Percentiles rank a stretch among this genome's conserved stretches.
phyloP scores from a whole-genome alignment of 2,113 vertebrate species.

The Salvelinus sp. region DNA sequence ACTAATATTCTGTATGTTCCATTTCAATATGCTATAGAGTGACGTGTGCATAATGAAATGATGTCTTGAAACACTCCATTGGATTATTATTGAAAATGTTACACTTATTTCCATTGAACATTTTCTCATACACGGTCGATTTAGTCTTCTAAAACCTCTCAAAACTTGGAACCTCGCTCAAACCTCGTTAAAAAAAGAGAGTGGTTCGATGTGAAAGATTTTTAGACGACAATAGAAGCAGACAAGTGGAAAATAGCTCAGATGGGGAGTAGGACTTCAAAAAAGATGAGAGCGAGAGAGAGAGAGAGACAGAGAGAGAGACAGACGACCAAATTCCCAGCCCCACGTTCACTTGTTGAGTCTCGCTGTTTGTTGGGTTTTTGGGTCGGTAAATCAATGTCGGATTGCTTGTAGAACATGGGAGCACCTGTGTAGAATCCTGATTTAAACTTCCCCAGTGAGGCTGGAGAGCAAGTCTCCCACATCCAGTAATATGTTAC shows the following conservation, averaged over 20 bases:
- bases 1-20: too few relatives aligned
- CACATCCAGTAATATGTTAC: constrained; percentile 14
- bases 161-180: too few relatives aligned
- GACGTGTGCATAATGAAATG: too few relatives aligned
- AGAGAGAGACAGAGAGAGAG: background rate
- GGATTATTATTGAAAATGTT: too few relatives aligned
- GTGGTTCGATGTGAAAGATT: background rate
- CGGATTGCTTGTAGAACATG: constrained; percentile 63
- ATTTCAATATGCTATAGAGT: too few relatives aligned
- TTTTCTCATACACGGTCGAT: too few relatives aligned
- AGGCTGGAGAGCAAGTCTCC: constrained; percentile 14
- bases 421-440: constrained; percentile 70
- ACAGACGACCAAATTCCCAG: background rate
- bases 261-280: constrained; percentile 52
- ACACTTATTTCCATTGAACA: too few relatives aligned
- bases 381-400: constrained; percentile 74
- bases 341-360: constrained; percentile 54
- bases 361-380: constrained; percentile 63
- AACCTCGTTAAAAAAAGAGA: too few relatives aligned
- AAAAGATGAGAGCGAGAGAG: constrained; percentile 38
- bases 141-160: too few relatives aligned
- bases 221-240: constrained; percentile 50
- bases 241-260: constrained; percentile 75
- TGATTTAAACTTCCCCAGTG: constrained; percentile 50
- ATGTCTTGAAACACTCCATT: too few relatives aligned